A percentile compares a stretch with the other conserved stretches of the same genome.
phyloP scores from a whole-genome alignment of 2,888 invertebrate species.

The Drosophila dives region DNA sequence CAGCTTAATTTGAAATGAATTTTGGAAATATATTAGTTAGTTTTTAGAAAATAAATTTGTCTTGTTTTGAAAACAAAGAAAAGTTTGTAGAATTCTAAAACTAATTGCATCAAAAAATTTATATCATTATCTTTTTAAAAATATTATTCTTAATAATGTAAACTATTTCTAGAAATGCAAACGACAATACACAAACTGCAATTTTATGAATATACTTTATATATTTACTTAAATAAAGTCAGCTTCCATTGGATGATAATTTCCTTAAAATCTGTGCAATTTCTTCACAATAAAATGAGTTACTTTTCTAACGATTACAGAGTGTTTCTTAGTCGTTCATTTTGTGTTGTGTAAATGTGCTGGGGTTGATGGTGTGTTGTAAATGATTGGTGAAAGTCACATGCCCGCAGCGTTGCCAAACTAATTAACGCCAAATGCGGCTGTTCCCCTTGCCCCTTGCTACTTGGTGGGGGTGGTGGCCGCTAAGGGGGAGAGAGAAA shows the following conservation, averaged over 20 bases:
- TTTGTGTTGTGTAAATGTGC: neutral
- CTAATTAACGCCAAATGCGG: slow-evolving; percentile 77
- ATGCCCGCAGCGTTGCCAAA: slow-evolving; percentile 73
- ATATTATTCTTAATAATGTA: neutral
- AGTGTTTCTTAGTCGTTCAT: neutral
- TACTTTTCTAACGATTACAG: neutral
- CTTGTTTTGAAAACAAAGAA: too few relatives aligned
- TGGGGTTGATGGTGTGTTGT: slow-evolving; percentile 46
- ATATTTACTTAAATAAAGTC: neutral
- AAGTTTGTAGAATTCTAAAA: neutral
- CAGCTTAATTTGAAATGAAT: rapidly evolving
- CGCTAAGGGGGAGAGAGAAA: neutral
- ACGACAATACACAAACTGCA: neutral
- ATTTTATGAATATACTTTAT: neutral
- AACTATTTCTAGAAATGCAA: neutral
- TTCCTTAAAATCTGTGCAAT: neutral
- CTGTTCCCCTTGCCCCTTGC: slow-evolving; percentile 28
- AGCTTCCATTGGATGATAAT: neutral
- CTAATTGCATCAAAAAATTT: rapidly evolving
- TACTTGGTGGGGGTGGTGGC: neutral
- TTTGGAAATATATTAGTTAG: too few relatives aligned
- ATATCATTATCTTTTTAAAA: neutral
- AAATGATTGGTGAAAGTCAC: slow-evolving; percentile 70
- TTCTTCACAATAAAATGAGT: neutral
- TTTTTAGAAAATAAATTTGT: too few relatives aligned